These are phyloP conservation scores for Tretioscincus oriximinensis DNA, from an alignment of 2,113 vertebrate genomes.

Conservation along the genomic window DNA sequence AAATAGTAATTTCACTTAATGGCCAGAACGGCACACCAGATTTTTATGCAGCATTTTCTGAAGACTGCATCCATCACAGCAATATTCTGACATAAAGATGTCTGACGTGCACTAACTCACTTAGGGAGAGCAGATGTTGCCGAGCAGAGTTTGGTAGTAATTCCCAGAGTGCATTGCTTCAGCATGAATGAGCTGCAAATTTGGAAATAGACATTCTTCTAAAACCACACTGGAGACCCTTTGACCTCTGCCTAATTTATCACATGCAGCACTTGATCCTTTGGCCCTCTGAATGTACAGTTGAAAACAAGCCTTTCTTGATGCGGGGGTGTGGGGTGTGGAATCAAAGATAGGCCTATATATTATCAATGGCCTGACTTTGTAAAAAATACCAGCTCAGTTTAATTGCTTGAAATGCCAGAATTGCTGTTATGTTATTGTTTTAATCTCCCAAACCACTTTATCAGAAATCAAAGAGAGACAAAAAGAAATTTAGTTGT, in stretches of 20 bases:
- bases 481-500: constrained; percentile 37
- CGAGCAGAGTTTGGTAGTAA: constrained; percentile 91
- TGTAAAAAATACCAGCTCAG: constrained; percentile 49
- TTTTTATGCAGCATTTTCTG: constrained; percentile 93
- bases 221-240: constrained; percentile 81
- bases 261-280: constrained; percentile 74
- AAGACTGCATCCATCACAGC: constrained; percentile 94
- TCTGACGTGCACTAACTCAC: constrained; percentile 99
- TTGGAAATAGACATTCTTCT: constrained; percentile 89
- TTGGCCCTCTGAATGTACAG: constrained; percentile 63
- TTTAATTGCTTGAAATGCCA: constrained; percentile 53
- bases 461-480: neutral
- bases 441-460: constrained; percentile 38
- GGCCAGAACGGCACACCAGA: constrained; percentile 92
- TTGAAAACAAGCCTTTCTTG: constrained; percentile 63
- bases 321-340: constrained; percentile 5
- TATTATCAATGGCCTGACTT: constrained; percentile 58
- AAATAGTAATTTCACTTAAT: constrained; percentile 98
- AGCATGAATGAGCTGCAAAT: constrained; percentile 97
- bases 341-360: constrained; percentile 59
- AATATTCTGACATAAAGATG: constrained; percentile 95
- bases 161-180: constrained; percentile 99
- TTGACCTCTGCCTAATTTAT: constrained; percentile 78
- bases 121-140: constrained; percentile 99
- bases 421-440: constrained; percentile 21